A percentile compares a stretch with the other conserved stretches of the same genome.
Conservation (phyloP, 2,113 vertebrate species). For the Lophotis ruficrista region DNA sequence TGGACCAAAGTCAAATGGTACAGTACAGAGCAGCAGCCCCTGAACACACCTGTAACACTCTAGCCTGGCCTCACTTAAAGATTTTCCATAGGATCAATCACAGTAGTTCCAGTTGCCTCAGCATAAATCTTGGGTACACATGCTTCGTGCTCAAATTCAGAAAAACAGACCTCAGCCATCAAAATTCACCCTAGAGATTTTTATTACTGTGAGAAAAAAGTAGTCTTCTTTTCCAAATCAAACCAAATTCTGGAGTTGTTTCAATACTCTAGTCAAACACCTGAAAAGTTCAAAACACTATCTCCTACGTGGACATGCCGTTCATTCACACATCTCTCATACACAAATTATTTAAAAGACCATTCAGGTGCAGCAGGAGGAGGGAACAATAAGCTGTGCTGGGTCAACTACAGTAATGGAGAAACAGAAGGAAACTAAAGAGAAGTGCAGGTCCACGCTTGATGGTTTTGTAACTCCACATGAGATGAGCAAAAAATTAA, state of each 20-base stretch:
- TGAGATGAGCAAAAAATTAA: neutral
- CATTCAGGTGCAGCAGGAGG: neutral
- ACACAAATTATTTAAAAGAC: neutral
- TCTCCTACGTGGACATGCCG: neutral
- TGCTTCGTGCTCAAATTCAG: neutral
- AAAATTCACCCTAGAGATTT: neutral
- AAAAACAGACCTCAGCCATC: conserved; percentile 16
- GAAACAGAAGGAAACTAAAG: neutral
- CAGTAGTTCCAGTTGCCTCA: neutral
- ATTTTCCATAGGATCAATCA: neutral
- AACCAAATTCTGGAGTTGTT: conserved; percentile 20
- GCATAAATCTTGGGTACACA: neutral
- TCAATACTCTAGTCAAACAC: neutral
- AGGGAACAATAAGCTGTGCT: neutral
- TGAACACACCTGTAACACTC: neutral
- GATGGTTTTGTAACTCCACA: neutral
- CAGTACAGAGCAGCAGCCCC: neutral
- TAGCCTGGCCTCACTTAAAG: neutral
- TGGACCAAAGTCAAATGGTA: neutral
- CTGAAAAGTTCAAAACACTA: conserved; percentile 1
- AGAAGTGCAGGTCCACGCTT: neutral
- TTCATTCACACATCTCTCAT: conserved; percentile 10
- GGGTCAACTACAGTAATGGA: neutral
- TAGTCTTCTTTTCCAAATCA: conserved; percentile 7
- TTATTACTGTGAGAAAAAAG: neutral